Percentiles rank a stretch among this genome's conserved stretches.
These are phyloP conservation scores for Horisme vitalbata DNA, from an alignment of 2,888 invertebrate genomes.

Conservation along the genomic window DNA sequence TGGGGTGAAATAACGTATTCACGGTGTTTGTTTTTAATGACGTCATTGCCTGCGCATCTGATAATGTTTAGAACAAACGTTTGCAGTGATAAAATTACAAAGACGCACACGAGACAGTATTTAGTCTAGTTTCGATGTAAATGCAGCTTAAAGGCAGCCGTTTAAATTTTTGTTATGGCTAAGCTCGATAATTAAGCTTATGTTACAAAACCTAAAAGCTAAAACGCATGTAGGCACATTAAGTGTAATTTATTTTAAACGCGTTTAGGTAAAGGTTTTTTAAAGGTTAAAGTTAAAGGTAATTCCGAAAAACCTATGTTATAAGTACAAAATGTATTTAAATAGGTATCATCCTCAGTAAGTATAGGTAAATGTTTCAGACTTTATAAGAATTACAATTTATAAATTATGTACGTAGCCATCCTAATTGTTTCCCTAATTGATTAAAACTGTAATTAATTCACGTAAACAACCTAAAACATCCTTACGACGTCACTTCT, in stretches of 20 bases:
- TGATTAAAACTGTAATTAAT: constrained; percentile 3
- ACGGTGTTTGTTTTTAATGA: constrained; percentile 36
- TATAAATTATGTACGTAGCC: no score
- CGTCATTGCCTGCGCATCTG: constrained; percentile 41
- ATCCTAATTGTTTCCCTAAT: neutral
- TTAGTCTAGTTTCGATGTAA: neutral
- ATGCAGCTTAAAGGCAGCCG: constrained; percentile 22
- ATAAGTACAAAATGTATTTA: no score
- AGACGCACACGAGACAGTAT: no score
- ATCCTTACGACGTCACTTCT: neutral
- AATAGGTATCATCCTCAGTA: no score
- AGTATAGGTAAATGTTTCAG: no score
- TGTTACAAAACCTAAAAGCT: constrained; percentile 12
- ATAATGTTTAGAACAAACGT: constrained; percentile 42
- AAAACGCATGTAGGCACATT: no score
- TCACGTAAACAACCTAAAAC: constrained; percentile 7
- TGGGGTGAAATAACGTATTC: neutral
- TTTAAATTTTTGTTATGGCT: constrained; percentile 40
- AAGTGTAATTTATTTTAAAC: no score
- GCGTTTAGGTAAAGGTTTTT: no score
- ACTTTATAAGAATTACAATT: no score
- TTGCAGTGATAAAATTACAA: constrained; percentile 47
- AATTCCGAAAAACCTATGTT: no score
- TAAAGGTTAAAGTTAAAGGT: no score
- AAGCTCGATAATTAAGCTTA: constrained; percentile 23